phyloP scores from a whole-genome alignment of 2,113 vertebrate genomes.

The Poeciliopsis turrubarensis region DNA sequence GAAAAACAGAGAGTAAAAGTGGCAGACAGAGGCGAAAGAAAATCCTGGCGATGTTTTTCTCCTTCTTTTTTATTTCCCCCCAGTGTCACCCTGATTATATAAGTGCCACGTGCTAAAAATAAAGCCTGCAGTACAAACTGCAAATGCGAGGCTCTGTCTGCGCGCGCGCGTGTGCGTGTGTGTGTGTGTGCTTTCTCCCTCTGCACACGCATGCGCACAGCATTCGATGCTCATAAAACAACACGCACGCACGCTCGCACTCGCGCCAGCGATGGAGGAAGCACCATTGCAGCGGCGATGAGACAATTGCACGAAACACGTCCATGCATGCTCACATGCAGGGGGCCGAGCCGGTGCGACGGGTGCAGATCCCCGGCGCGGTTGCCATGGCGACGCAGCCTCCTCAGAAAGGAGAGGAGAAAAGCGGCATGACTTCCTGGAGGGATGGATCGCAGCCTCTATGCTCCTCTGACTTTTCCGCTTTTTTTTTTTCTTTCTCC shows the following conservation, averaged over 20 bases:
- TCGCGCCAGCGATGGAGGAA: slow-evolving; percentile 10
- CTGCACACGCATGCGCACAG: slow-evolving; percentile 51
- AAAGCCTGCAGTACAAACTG: slow-evolving; percentile 77
- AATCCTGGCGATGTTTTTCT: slow-evolving; percentile 56
- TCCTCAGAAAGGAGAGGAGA: slow-evolving; percentile 73
- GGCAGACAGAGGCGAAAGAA: slow-evolving; percentile 54
- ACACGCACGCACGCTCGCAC: slow-evolving; percentile 21
- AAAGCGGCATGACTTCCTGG: slow-evolving; percentile 70
- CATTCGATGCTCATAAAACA: slow-evolving; percentile 51
- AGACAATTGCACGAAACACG: slow-evolving; percentile 40
- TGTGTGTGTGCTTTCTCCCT: slow-evolving; percentile 11
- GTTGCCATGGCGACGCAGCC: slow-evolving; percentile 79
- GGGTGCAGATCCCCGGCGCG: slow-evolving; percentile 62
- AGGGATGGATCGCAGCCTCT: slow-evolving; percentile 57
- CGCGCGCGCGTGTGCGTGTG: slow-evolving; percentile 7
- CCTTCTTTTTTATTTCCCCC: slow-evolving; percentile 68
- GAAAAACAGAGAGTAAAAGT: slow-evolving; percentile 30
- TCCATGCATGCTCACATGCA: slow-evolving; percentile 51
- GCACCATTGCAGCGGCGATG: slow-evolving; percentile 35
- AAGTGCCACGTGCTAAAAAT: slow-evolving; percentile 83
- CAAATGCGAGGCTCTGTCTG: slow-evolving; percentile 46
- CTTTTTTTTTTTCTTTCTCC: slow-evolving; percentile 5
- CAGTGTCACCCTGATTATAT: slow-evolving; percentile 84
- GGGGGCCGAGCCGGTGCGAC: slow-evolving; percentile 37
- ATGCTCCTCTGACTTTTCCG: slow-evolving; percentile 17